Conservation (phyloP, 2,113 vertebrate species). For the Cnemophilus loriae region DNA sequence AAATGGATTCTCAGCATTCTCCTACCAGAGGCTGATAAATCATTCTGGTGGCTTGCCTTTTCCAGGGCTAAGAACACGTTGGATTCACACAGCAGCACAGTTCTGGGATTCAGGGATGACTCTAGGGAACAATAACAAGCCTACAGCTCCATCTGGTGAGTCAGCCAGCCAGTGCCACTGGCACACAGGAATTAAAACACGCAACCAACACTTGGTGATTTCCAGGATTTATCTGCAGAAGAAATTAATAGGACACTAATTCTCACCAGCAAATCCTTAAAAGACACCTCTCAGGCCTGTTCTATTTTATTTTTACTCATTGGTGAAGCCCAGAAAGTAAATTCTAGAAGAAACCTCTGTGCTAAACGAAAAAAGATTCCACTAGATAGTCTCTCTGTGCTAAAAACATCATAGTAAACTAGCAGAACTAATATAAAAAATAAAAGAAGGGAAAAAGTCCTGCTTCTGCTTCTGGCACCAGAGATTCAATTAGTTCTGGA, state of each 20-base stretch:
- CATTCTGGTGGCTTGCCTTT: background rate
- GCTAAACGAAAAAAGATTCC: background rate
- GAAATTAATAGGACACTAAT: background rate
- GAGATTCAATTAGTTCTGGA: background rate
- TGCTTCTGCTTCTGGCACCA: background rate
- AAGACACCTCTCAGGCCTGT: background rate
- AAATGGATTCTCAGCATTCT: background rate
- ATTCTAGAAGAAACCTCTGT: background rate
- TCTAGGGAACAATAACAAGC: background rate
- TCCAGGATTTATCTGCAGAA: background rate
- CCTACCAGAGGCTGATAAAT: background rate
- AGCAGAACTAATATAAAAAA: background rate
- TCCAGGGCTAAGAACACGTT: accelerated
- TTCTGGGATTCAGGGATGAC: background rate
- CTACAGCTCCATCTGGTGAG: conserved; percentile 61
- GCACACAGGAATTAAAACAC: background rate
- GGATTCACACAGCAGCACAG: background rate
- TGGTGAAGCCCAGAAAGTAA: background rate
- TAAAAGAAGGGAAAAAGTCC: background rate
- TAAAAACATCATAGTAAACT: background rate
- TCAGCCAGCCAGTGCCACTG: background rate
- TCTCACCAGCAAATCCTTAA: background rate
- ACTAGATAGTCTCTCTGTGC: background rate
- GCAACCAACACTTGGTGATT: background rate
- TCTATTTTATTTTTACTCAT: background rate